Evolutionary conservation across 2,113 vertebrate genomes (phyloP).

Genomic region (Bos javanicus): DNA sequence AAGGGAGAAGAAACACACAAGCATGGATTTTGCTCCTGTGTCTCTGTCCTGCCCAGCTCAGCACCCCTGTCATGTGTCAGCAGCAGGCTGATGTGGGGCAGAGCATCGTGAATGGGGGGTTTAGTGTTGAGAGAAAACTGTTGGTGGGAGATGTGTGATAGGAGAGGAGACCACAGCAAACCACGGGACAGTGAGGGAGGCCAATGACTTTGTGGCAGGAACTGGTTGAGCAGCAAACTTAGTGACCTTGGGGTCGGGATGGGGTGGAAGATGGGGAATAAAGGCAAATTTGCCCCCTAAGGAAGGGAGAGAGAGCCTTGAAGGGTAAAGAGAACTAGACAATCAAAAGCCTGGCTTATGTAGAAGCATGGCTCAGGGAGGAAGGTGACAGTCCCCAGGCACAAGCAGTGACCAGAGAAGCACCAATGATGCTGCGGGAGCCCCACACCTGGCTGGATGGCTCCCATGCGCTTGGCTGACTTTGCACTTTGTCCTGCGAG

Average conservation of each 20-base stretch:
- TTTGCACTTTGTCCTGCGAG: accelerated
- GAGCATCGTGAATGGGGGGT: background rate
- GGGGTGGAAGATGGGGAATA: background rate
- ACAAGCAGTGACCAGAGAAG: accelerated
- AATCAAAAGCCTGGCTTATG: background rate
- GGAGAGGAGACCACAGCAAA: background rate
- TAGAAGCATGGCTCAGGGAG: accelerated
- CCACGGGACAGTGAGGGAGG: accelerated
- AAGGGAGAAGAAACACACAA: too few relatives aligned
- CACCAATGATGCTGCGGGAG: accelerated
- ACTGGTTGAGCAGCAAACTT: accelerated
- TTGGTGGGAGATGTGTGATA: accelerated
- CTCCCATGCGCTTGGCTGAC: accelerated
- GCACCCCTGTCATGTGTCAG: background rate
- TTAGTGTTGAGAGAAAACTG: background rate
- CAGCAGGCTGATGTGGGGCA: too few relatives aligned
- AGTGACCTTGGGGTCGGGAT: too few relatives aligned
- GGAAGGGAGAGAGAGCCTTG: background rate
- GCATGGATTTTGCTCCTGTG: background rate
- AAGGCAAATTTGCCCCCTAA: background rate
- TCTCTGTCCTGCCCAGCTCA: background rate
- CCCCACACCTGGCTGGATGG: too few relatives aligned
- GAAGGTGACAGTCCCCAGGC: too few relatives aligned
- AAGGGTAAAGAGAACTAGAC: background rate
- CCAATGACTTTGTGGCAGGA: accelerated